A percentile compares a stretch with the other conserved stretches of the same genome.
These are phyloP conservation scores for Paramormyrops kingsleyae DNA, from an alignment of 2,113 vertebrate genomes.

Conservation along the genomic window DNA sequence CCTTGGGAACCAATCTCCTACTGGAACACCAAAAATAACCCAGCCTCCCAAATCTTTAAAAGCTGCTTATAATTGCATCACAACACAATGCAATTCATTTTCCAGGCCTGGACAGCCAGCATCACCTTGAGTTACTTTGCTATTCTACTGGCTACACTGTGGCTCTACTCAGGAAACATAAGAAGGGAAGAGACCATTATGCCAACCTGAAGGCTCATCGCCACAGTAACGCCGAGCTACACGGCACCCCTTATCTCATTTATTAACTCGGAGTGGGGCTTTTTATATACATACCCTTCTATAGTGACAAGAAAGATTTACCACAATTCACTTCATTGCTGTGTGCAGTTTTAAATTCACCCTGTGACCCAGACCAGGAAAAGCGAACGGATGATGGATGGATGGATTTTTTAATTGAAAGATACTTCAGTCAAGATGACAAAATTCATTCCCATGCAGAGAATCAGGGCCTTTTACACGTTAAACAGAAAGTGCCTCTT, in stretches of 20 bases:
- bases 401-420: background rate
- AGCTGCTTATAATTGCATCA: constrained; percentile 14
- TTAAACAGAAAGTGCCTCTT: background rate
- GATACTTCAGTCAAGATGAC: background rate
- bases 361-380: background rate
- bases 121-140: background rate
- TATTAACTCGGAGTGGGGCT: background rate
- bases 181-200: background rate
- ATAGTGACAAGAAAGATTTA: background rate
- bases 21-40: constrained; percentile 23
- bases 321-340: background rate
- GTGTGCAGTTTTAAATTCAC: background rate
- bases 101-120: background rate
- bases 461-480: background rate
- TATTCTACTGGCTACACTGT: background rate
- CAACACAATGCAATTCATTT: constrained; percentile 11
- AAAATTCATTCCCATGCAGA: constrained; percentile 1
- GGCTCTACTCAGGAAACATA: background rate
- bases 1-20: constrained; percentile 19
- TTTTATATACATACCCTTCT: background rate
- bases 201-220: background rate
- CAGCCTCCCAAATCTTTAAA: constrained; percentile 9
- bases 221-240: background rate
- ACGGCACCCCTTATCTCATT: background rate
- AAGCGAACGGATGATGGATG: background rate